Percentiles rank a stretch among this genome's conserved stretches.
Conservation (phyloP, 2,113 vertebrate genomes). For the Tragelaphus buxtoni region DNA sequence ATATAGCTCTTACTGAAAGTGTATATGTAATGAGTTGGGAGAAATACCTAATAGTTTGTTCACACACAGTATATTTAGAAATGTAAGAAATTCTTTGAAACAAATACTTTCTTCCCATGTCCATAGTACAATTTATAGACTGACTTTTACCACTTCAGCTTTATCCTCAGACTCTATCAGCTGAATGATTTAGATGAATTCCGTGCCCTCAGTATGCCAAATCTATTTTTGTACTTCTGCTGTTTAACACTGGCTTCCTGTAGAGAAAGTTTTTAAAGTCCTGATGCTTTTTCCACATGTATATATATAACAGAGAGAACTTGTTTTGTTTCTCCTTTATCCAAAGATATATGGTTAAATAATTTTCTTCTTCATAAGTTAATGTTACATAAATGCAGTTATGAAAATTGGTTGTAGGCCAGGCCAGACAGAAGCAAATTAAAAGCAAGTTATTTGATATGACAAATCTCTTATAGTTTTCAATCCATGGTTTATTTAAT, state of each 20-base stretch:
- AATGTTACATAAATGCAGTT: not conserved
- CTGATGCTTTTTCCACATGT: not conserved
- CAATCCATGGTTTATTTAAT: not conserved
- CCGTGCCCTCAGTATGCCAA: not conserved
- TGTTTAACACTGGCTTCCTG: conserved; percentile 22
- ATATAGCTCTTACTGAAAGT: not conserved
- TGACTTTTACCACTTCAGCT: not conserved
- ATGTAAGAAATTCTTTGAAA: not conserved
- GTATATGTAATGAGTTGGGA: not conserved
- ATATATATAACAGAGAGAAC: not conserved
- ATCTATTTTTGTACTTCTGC: not conserved
- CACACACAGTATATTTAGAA: not conserved
- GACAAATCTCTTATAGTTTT: not conserved
- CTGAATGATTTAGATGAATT: conserved; percentile 30
- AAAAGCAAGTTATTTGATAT: not conserved
- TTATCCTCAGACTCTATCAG: not conserved
- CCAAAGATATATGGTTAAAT: not conserved
- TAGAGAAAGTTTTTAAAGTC: conserved; percentile 27
- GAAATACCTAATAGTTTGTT: not conserved
- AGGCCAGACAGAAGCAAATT: not conserved
- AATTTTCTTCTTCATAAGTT: not conserved
- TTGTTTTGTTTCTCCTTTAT: not conserved
- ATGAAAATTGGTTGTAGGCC: not conserved
- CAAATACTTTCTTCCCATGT: not conserved
- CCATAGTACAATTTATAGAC: not conserved